A percentile compares a stretch with the other conserved stretches of the same genome.
phyloP scores from a whole-genome alignment of 2,888 invertebrate species.

The Cybosia mesomella region DNA sequence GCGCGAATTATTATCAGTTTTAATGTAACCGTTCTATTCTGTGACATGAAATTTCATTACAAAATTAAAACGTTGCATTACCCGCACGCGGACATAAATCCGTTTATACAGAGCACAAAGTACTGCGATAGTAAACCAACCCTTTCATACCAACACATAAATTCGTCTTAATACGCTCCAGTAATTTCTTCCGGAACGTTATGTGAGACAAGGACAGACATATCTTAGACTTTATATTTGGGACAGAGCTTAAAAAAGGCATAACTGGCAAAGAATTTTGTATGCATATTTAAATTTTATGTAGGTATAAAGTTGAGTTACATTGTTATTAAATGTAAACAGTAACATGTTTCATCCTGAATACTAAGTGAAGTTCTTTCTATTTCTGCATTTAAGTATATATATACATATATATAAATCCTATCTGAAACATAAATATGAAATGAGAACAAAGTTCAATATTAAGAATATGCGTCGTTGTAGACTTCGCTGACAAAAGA shows the following conservation, averaged over 20 bases:
- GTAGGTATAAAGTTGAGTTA: not conserved
- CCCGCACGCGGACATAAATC: not conserved
- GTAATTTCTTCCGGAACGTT: not conserved
- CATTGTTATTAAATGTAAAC: conserved; percentile 6
- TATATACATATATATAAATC: not conserved
- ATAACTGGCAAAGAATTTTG: conserved; percentile 16
- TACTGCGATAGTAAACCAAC: not conserved
- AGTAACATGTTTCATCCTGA: not conserved
- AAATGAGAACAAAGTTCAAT: too few relatives aligned
- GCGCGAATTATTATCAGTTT: too few relatives aligned
- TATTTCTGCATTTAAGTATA: not conserved
- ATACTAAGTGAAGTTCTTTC: not conserved
- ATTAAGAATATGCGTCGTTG: too few relatives aligned
- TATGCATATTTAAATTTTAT: conserved; percentile 4
- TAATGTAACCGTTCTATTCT: not conserved
- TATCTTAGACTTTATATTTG: conserved; percentile 19
- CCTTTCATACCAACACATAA: conserved; percentile 3
- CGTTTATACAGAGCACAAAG: not conserved
- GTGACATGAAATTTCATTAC: not conserved
- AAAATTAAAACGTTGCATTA: not conserved
- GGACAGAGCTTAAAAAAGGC: conserved; percentile 18
- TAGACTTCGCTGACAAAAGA: too few relatives aligned
- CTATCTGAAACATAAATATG: too few relatives aligned
- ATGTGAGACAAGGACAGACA: conserved; percentile 11
- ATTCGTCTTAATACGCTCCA: conserved; percentile 7